Evolutionary conservation across 2,888 invertebrate species (phyloP).

Genomic region (Mesochorus sp.): DNA sequence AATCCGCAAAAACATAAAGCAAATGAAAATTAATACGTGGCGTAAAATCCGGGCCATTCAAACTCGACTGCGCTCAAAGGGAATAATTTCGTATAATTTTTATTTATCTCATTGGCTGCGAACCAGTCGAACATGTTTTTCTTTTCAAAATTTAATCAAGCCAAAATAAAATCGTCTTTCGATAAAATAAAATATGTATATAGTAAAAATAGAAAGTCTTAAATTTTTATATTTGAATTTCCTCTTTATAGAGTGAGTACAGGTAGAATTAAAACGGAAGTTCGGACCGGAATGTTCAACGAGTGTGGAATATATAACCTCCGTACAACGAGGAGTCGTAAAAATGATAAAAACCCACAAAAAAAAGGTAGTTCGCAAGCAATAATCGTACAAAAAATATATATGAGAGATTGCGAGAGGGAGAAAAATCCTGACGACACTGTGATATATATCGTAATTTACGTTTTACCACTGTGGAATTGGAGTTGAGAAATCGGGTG

Average conservation of each 20-base stretch:
- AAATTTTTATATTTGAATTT: neutral
- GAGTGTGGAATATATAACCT: neutral
- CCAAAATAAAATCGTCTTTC: neutral
- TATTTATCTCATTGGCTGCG: neutral
- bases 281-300: too few species aligned
- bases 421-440: neutral
- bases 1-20: neutral
- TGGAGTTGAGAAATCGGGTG: slow-evolving; percentile 26
- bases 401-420: neutral
- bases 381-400: slow-evolving; percentile 27
- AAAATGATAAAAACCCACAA: slow-evolving; percentile 17
- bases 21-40: too few species aligned
- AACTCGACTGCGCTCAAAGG: too few species aligned
- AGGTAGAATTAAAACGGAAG: too few species aligned
- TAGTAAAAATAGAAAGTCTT: neutral
- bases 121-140: neutral
- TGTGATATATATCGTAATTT: slow-evolving; percentile 12
- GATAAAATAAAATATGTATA: too few species aligned
- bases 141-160: neutral
- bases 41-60: too few species aligned
- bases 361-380: slow-evolving; percentile 5
- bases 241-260: too few species aligned
- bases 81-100: too few species aligned
- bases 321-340: slow-evolving; percentile 10
- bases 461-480: slow-evolving; percentile 25